Conservation (phyloP, 2,888 invertebrate species). For the Diaperis boleti region DNA sequence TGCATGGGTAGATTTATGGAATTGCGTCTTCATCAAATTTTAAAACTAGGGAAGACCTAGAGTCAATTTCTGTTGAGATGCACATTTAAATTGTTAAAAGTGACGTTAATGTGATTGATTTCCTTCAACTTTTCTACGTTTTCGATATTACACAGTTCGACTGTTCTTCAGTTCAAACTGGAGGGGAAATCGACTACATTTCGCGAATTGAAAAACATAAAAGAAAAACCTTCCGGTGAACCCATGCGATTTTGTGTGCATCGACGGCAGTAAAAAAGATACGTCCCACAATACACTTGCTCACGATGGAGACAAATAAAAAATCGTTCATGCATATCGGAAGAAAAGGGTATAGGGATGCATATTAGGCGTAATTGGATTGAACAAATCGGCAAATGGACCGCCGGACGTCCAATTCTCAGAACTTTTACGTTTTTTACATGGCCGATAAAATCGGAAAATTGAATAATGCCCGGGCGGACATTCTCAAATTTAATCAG, state of each 20-base stretch:
- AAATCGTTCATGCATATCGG: constrained; percentile 36
- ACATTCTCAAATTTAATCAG: constrained; percentile 30
- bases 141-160: constrained; percentile 13
- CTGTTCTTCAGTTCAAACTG: neutral
- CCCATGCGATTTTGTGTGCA: constrained; percentile 21
- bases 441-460: constrained; percentile 46
- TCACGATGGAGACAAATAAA: constrained; percentile 31
- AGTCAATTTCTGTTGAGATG: constrained; percentile 5
- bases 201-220: constrained; percentile 29
- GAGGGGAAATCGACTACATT: constrained; percentile 14
- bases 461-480: constrained; percentile 28
- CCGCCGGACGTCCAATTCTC: constrained; percentile 51
- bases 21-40: too few species aligned
- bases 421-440: constrained; percentile 38
- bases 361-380: constrained; percentile 43
- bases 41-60: neutral
- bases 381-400: constrained; percentile 52
- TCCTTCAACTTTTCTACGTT: constrained; percentile 7
- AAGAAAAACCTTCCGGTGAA: constrained; percentile 9
- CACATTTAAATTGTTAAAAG: constrained; percentile 21
- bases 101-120: constrained; percentile 33
- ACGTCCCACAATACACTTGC: constrained; percentile 11
- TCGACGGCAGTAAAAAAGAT: constrained; percentile 24
- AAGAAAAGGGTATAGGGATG: constrained; percentile 36
- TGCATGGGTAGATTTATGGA: too few species aligned